These are phyloP conservation scores for Thalassoma bifasciatum DNA, from an alignment of 2,113 vertebrate genomes.

Conservation along the genomic window DNA sequence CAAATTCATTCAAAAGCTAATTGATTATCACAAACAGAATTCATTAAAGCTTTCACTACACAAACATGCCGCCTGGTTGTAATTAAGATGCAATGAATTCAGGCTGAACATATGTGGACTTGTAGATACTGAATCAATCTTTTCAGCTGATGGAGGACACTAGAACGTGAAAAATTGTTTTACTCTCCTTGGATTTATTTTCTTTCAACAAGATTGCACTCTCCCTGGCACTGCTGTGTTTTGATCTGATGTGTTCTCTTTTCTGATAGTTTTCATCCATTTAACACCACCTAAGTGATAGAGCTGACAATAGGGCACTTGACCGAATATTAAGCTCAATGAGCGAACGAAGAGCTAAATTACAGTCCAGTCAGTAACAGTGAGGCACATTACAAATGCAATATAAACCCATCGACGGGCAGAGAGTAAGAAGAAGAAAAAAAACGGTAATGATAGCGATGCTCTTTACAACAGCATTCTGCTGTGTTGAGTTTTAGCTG, in stretches of 20 bases:
- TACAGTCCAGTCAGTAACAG: constrained; percentile 1
- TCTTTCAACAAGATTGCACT: neutral
- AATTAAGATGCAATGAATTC: constrained; percentile 52
- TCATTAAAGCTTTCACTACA: constrained; percentile 42
- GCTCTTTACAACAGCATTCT: constrained; percentile 15
- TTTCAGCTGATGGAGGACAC: constrained; percentile 1
- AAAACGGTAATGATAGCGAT: constrained; percentile 19
- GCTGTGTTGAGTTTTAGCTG: constrained; percentile 29
- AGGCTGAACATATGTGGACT: constrained; percentile 32
- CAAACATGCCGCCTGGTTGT: constrained; percentile 1
- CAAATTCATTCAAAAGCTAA: constrained; percentile 61
- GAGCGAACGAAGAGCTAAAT: constrained; percentile 29
- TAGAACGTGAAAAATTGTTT: neutral
- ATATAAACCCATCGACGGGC: neutral
- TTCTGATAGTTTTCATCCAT: constrained; percentile 12
- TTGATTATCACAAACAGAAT: constrained; percentile 63
- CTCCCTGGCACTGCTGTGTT: neutral
- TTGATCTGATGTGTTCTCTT: neutral
- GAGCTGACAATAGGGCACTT: constrained; percentile 13
- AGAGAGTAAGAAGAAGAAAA: neutral
- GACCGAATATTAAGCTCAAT: constrained; percentile 19
- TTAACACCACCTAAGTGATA: constrained; percentile 8
- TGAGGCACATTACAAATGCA: neutral
- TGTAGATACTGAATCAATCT: constrained; percentile 16
- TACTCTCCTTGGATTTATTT: neutral